phyloP scores from a whole-genome alignment of 2,888 invertebrate species.

The Ophion ventricosus region DNA sequence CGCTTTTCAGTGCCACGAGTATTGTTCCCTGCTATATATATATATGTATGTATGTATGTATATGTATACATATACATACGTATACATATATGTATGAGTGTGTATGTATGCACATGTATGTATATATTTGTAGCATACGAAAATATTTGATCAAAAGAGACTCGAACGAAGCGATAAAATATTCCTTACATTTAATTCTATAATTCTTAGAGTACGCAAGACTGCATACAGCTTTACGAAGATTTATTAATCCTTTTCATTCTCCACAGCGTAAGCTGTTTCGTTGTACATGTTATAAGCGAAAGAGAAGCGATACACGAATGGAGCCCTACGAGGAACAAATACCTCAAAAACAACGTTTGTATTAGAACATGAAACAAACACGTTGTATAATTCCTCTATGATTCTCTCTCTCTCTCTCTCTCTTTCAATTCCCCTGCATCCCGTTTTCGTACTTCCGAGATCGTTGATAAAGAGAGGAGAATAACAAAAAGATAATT shows the following conservation, averaged over 20 bases:
- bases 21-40: slow-evolving; percentile 39
- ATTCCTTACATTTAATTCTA: slow-evolving; percentile 57
- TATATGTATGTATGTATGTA: too few species aligned
- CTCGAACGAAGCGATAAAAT: slow-evolving; percentile 24
- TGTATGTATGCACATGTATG: neutral
- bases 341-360: slow-evolving; percentile 72
- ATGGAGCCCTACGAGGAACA: slow-evolving; percentile 42
- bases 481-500: slow-evolving; percentile 73
- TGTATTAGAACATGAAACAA: slow-evolving; percentile 68
- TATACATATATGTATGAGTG: neutral
- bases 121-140: slow-evolving; percentile 6
- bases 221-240: slow-evolving; percentile 78
- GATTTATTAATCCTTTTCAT: slow-evolving; percentile 71
- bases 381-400: slow-evolving; percentile 54
- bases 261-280: slow-evolving; percentile 69
- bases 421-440: neutral
- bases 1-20: slow-evolving; percentile 50
- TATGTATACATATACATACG: neutral
- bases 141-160: slow-evolving; percentile 38
- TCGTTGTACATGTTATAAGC: slow-evolving; percentile 69
- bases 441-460: slow-evolving; percentile 34
- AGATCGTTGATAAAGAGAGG: slow-evolving; percentile 43
- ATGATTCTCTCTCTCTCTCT: slow-evolving; percentile 30
- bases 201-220: slow-evolving; percentile 73
- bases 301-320: slow-evolving; percentile 23